Percentiles rank a stretch among this genome's conserved stretches.
Evolutionary conservation across 92 coral and sea anemone species (phyloP).

Genomic region (Parazoanthus atlanticus): DNA sequence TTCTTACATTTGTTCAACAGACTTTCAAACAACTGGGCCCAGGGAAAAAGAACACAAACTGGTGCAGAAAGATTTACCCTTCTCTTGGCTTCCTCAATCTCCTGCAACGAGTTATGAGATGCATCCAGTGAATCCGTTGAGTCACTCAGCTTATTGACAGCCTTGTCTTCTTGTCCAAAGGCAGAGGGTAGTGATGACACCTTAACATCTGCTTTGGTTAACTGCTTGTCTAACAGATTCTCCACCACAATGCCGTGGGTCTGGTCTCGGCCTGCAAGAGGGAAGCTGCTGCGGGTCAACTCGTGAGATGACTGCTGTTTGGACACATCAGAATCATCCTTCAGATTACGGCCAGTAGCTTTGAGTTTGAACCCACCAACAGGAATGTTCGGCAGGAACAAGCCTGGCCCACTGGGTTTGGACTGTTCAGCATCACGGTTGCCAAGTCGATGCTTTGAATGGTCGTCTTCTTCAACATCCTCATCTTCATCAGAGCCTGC

Average conservation of each 20-base stretch:
- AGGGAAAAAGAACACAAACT: neutral
- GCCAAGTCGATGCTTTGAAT: conserved; percentile 10
- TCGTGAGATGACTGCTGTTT: conserved; percentile 45
- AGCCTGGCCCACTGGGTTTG: conserved; percentile 67
- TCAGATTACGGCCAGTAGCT: conserved; percentile 75
- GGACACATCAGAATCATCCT: conserved; percentile 52
- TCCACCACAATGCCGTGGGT: conserved; percentile 80
- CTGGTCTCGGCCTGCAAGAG: conserved; percentile 73
- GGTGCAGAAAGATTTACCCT: conserved; percentile 56
- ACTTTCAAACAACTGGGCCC: neutral
- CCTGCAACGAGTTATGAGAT: conserved; percentile 83
- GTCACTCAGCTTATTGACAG: conserved; percentile 38
- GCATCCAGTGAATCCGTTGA: conserved; percentile 65
- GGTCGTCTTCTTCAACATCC: conserved; percentile 58
- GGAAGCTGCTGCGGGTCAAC: conserved; percentile 80
- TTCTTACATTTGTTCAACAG: too few species aligned
- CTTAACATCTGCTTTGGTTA: conserved; percentile 67
- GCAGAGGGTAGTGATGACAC: conserved; percentile 83
- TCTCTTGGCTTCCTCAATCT: conserved; percentile 83
- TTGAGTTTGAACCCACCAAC: conserved; percentile 82
- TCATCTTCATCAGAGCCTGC: conserved; percentile 28
- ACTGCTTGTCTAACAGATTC: conserved; percentile 83
- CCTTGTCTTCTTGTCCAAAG: conserved; percentile 67
- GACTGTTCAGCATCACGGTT: conserved; percentile 37
- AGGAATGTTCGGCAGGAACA: conserved; percentile 78